phyloP scores from a whole-genome alignment of 2,113 vertebrate genomes.

The Eidolon helvum region DNA sequence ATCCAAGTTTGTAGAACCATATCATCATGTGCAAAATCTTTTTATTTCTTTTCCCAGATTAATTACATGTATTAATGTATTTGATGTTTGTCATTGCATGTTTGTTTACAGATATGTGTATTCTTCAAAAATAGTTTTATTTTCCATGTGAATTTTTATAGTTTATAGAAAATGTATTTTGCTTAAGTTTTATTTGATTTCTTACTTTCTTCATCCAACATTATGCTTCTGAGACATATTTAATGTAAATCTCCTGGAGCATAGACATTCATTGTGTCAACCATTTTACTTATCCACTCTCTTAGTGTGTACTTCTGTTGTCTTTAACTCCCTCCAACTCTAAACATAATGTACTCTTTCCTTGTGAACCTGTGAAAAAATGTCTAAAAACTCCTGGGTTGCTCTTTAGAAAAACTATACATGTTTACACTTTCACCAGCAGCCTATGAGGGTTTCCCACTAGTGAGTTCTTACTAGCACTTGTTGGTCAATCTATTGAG shows the following conservation, averaged over 20 bases:
- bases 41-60: not conserved
- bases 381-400: not conserved
- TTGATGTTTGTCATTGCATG: not conserved
- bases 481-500: not conserved
- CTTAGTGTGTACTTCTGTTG: not conserved
- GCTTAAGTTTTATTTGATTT: not conserved
- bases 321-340: not conserved
- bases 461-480: not conserved
- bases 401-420: not conserved
- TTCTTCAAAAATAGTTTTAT: not conserved
- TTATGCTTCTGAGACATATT: not conserved
- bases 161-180: not conserved
- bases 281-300: not conserved
- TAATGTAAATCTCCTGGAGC: too few relatives aligned
- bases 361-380: not conserved
- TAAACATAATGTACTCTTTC: not conserved
- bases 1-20: not conserved
- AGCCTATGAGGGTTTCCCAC: not conserved
- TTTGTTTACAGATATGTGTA: not conserved
- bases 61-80: not conserved
- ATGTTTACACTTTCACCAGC: not conserved
- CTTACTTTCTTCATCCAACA: not conserved
- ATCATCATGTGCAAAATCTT: not conserved
- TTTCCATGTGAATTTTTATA: not conserved
- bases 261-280: not conserved